These are phyloP conservation scores for Axea sp. DNA, from an alignment of 2,888 invertebrate genomes.

Conservation along the genomic window DNA sequence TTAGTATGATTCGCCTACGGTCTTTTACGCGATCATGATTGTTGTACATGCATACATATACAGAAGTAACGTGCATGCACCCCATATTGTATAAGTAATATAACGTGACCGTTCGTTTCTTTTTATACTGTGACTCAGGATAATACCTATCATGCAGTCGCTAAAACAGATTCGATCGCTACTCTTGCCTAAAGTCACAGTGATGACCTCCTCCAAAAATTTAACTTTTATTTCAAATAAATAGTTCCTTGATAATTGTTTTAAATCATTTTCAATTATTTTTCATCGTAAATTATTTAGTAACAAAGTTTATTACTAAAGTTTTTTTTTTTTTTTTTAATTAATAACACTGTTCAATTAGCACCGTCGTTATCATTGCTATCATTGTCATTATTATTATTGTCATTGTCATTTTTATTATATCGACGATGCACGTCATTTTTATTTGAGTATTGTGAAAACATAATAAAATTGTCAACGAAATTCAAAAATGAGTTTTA, in stretches of 20 bases:
- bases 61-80: constrained; percentile 53
- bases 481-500: too few species aligned
- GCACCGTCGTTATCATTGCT: too few species aligned
- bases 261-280: neutral
- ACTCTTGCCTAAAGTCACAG: constrained; percentile 29
- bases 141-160: constrained; percentile 68
- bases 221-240: neutral
- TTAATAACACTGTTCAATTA: too few species aligned
- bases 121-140: constrained; percentile 70
- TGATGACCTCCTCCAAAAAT: constrained; percentile 16
- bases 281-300: neutral
- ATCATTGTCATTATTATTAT: too few species aligned
- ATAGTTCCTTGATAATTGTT: too few species aligned
- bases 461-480: too few species aligned
- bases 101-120: constrained; percentile 58
- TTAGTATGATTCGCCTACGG: constrained; percentile 33
- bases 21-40: constrained; percentile 49
- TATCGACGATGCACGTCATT: too few species aligned
- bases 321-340: too few species aligned
- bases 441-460: too few species aligned
- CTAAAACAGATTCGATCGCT: constrained; percentile 51
- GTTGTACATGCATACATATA: constrained; percentile 44
- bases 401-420: too few species aligned
- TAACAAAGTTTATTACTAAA: too few species aligned
- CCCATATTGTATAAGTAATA: constrained; percentile 56